Percentiles rank a stretch among this genome's conserved stretches.
phyloP scores from a whole-genome alignment of 2,888 invertebrate species.

The Pachliopta kotzebuea region DNA sequence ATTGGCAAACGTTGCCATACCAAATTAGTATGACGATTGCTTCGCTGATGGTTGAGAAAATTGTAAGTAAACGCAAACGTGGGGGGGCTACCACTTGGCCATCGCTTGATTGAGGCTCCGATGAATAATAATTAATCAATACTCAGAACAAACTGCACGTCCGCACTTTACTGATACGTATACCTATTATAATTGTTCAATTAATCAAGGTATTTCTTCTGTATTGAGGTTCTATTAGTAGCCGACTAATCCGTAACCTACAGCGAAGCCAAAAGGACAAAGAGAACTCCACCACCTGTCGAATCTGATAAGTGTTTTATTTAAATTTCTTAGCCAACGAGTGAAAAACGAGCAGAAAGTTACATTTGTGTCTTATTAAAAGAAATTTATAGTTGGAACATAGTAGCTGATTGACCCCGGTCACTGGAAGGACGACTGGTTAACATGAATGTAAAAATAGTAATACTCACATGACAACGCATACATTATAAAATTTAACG shows the following conservation, averaged over 20 bases:
- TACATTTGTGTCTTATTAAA: constrained; percentile 80
- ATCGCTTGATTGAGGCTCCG: constrained; percentile 63
- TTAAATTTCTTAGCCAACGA: constrained; percentile 75
- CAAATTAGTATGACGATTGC: constrained; percentile 78
- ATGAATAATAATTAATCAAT: constrained; percentile 65
- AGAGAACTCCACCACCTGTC: constrained; percentile 72
- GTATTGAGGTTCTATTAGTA: constrained; percentile 73
- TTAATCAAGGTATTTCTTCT: constrained; percentile 48
- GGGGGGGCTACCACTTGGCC: constrained; percentile 65
- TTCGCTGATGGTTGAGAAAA: constrained; percentile 72
- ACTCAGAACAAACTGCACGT: background rate
- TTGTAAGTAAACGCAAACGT: constrained; percentile 62
- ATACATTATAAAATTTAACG: background rate
- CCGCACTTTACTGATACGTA: background rate
- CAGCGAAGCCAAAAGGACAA: constrained; percentile 72
- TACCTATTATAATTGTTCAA: background rate
- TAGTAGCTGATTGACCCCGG: constrained; percentile 77
- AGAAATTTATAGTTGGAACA: constrained; percentile 78
- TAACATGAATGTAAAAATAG: constrained; percentile 35
- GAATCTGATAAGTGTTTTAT: constrained; percentile 80
- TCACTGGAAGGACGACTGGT: constrained; percentile 68
- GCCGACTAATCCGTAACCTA: constrained; percentile 75
- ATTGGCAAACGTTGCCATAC: constrained; percentile 62
- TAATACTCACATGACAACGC: background rate
- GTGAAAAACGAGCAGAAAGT: constrained; percentile 72